Evolutionary conservation across 2,888 invertebrate species (phyloP), one percentile per base, ranked within the genome.

Genomic region (Lycaena phlaeas): DNA sequence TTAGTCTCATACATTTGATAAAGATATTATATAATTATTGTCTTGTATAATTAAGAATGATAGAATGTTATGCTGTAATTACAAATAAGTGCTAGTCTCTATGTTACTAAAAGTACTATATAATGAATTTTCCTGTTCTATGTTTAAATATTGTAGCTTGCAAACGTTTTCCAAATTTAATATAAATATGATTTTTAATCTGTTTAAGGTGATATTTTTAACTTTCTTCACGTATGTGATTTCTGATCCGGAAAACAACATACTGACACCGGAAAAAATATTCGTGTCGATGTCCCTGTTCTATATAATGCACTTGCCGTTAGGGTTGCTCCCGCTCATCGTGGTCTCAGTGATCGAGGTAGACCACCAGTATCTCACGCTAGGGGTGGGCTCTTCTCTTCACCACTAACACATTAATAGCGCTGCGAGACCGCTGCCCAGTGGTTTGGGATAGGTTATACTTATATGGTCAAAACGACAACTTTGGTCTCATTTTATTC

Each of bases 251-350:
- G 86, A 87, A 57, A 86, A 88, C 55, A 89, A 96, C 77, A 71
- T 91, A 50, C 85, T 97, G 70, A 92, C 92, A 57, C 90, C 95
- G 14, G 86, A 90, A 68, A 92, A 89, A 70, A 92, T 93, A 45
- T 96, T 97, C 81, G 96, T 96, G 40, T 91, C 95, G 51, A 86
- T 97, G 61, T 87, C 95, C 26, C 86, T 97, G 56, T 96, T 97
- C 86, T 93, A 92, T 78, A 89, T 93, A 55, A 90, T 97, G 70
- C 89, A 94, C 66, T 87, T 96, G 77, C 96, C 96, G 44, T 85
- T 97, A 78, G 90, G 91, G 54, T 87, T 94, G 70, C 87, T 96
- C 59, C 93, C 93, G 31, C 85, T 92, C 85, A 79, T 92, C 73
- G 85, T 91, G 62, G 91, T 92, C 53, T 90, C 88, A 60, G 81